Evolutionary conservation across 2,113 vertebrate genomes (phyloP), one percentile per base, ranked within the genome.

Genomic region (Bombycilla garrulus): DNA sequence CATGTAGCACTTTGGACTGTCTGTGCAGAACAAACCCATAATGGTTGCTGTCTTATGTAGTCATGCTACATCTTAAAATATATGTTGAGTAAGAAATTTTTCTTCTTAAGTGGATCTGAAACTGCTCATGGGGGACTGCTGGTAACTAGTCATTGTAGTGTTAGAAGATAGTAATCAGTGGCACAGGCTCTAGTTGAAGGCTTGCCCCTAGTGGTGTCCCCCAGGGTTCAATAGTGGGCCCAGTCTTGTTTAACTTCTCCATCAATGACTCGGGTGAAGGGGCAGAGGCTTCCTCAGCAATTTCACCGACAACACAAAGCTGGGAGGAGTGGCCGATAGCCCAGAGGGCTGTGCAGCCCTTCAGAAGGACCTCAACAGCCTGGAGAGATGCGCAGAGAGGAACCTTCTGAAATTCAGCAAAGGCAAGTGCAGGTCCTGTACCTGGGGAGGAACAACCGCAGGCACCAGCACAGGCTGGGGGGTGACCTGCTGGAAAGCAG

Each of bases 131-230:
- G 60, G 29, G 40, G 35, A 47, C 33, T 81, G 4, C 25, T 56
- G 7, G 11, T 56, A 87, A 33, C 11, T 45, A 56, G 14, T 20
- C 25, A 11, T 47, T 58, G 19, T 47, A 28, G 4, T 92, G 44
- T 72, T 73, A 66, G 69, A 29, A 51, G 10, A 11, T 14, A 9
- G 3, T 51, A 16, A 44, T 33, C 10, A 17, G 12, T 21, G 44
- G 15, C 5, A 21, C 26, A 28, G 12, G 12, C 1, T 58, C 36
- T 10, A 8, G 2, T 10, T n/a, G 45, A 33, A 60, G 16, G 6
- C 13, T 33, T 74, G 9, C 17, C 0, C 1, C 1, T 44, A 3
- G 8, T 51, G 8, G 3, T 65, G 12, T 2, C 28, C 2, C 33
- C 12, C 22, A 23, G 1, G 21, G 3, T 48, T 18, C 22, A 28